Base-by-base conservation (phyloP, 92 coral and sea anemone genomes). In the Palythoa grandis region DNA sequence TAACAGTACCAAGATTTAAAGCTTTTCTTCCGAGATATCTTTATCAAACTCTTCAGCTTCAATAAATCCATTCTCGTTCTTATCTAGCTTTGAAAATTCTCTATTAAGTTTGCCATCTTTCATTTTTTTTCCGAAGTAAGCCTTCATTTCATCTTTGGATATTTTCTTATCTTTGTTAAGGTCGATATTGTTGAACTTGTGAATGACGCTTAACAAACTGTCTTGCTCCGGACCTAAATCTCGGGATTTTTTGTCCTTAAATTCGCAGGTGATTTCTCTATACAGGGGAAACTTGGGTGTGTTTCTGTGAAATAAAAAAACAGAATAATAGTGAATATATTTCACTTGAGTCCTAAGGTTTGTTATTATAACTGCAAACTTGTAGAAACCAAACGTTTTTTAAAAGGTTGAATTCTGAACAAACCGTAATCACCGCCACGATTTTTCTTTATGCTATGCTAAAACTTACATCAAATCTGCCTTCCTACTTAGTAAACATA, bases 11-110 rank as follows among this genome's bases (percentile, higher is more conserved):
- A 29, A 29, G 6, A 16, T 60, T 60, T 60, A 79, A 68, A 79
- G 38, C 54, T 17, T 22, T 7, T 61, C 72, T 20, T 79, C 40
- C 1, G 29, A 47, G 60, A 79, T 39, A 39, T 40, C 84, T 5
- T 48, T 39, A 37, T 79, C 84, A 40, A 79, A 79, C 54, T 79
- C 84, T 0, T 22, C 35, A n/a, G 73, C 72, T n/a, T 79, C 84
- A 79, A 79, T 79, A 40, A 61, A 79, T 40, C 84, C 84, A 63
- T 72, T 79, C 56, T 39, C 23, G 22, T 79, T 50, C 29, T 61
- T 35, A 79, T 79, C 84, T 72, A 79, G n/a, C 40, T 79, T 79
- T 39, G 43, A 39, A 24, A 79, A 79, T n/a, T 79, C 84, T 15
- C 38, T 63, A 1, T 1, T 47, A 12, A 79, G 72, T 10, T 65